A percentile compares a stretch with the other conserved stretches of the same genome.
Evolutionary conservation across 2,113 vertebrate species (phyloP).

Genomic region (Rattus rattus): DNA sequence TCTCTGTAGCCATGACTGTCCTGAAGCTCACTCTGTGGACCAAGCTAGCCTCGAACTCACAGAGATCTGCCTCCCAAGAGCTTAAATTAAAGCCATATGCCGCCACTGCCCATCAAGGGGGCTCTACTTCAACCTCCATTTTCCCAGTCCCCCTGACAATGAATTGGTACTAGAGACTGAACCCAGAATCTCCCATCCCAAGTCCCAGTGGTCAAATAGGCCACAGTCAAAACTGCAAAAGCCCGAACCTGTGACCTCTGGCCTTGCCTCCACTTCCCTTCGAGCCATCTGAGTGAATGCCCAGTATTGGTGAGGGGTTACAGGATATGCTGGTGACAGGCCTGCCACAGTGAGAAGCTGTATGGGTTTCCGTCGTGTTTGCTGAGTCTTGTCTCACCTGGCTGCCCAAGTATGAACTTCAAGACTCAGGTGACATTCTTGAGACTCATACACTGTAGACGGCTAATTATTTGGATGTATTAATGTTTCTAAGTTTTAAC

Average conservation of each 20-base stretch:
- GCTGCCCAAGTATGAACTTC: background rate
- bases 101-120: background rate
- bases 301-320: background rate
- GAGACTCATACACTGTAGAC: background rate
- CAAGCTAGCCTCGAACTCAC: background rate
- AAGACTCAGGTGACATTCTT: background rate
- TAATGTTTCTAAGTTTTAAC: background rate
- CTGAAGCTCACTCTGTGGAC: background rate
- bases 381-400: too few relatives aligned
- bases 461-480: conserved; percentile 18
- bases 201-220: background rate
- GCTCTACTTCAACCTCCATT: background rate
- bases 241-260: background rate
- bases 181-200: background rate
- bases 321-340: background rate
- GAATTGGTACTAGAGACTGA: background rate
- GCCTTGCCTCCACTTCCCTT: background rate
- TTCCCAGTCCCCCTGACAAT: background rate
- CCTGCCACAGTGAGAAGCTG: background rate
- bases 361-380: background rate
- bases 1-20: background rate
- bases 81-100: background rate
- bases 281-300: background rate
- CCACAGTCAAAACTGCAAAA: background rate
- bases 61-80: background rate